Percentiles rank a stretch among this genome's conserved stretches.
These are phyloP conservation scores for Mustela nigripes DNA, from an alignment of 2,113 vertebrate species.

Conservation along the genomic window DNA sequence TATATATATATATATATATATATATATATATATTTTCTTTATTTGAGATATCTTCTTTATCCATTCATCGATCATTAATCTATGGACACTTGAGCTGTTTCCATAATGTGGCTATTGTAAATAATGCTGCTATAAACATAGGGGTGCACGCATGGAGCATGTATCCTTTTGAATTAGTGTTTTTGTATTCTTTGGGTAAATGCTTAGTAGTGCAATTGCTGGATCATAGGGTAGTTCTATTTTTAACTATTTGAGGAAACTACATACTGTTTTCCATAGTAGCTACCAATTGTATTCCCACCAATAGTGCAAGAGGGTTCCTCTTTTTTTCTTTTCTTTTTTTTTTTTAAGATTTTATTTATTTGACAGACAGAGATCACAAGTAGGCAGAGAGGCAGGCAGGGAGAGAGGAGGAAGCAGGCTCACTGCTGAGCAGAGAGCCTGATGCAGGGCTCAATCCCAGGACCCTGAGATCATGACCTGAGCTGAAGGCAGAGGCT, in stretches of 20 bases:
- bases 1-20: neutral
- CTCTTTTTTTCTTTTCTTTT: neutral
- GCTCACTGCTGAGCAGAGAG: too few relatives aligned
- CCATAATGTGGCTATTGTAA: neutral
- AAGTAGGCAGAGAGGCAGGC: too few relatives aligned
- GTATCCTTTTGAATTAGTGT: neutral
- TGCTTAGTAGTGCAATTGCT: neutral
- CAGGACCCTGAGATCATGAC: too few relatives aligned
- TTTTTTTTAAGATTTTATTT: too few relatives aligned
- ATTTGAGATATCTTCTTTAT: neutral
- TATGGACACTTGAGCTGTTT: neutral
- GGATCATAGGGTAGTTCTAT: neutral
- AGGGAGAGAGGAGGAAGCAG: too few relatives aligned
- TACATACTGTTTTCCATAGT: neutral
- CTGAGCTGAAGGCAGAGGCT: too few relatives aligned
- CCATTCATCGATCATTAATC: neutral
- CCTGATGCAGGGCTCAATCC: too few relatives aligned
- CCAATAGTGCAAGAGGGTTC: neutral
- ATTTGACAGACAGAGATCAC: too few relatives aligned
- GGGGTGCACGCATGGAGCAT: neutral
- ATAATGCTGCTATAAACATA: neutral
- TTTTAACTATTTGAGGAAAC: neutral
- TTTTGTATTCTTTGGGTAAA: neutral
- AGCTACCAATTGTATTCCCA: neutral
- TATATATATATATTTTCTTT: too few relatives aligned